Percentiles rank a stretch among this genome's conserved stretches.
Conservation (phyloP, 2,797 vertebrate genomes). For the Sus cebifrons region DNA sequence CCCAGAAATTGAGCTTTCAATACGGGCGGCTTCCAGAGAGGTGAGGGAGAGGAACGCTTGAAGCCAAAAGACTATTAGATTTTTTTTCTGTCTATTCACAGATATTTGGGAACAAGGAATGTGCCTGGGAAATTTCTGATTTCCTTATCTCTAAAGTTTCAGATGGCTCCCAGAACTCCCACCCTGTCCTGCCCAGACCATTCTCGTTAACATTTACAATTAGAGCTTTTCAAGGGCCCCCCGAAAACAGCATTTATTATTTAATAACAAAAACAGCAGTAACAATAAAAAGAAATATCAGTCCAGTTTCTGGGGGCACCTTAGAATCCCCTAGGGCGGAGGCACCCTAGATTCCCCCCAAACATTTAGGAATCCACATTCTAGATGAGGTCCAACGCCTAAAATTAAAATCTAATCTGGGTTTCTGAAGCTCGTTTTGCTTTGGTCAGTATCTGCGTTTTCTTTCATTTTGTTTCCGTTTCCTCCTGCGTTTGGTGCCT, state of each 20-base stretch:
- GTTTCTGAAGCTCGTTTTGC: conserved; percentile 72
- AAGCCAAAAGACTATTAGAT: background rate
- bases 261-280: conserved; percentile 62
- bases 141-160: conserved; percentile 17
- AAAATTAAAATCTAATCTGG: conserved; percentile 69
- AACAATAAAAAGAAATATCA: background rate
- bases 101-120: background rate
- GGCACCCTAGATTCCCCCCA: background rate
- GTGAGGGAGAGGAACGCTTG: background rate
- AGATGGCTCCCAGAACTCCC: background rate
- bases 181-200: background rate
- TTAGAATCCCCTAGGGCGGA: background rate
- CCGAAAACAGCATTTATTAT: background rate
- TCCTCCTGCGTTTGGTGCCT: conserved; percentile 61
- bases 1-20: too few relatives aligned
- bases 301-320: background rate
- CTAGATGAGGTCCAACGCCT: conserved; percentile 1
- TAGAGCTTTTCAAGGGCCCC: background rate
- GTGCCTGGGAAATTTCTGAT: background rate
- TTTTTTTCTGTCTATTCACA: background rate
- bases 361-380: conserved; percentile 63
- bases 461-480: conserved; percentile 77
- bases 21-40: background rate
- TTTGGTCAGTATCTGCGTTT: conserved; percentile 71
- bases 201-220: conserved; percentile 54